Conservation (phyloP, 2,113 vertebrate genomes). For the Pomatostomus ruficeps region DNA sequence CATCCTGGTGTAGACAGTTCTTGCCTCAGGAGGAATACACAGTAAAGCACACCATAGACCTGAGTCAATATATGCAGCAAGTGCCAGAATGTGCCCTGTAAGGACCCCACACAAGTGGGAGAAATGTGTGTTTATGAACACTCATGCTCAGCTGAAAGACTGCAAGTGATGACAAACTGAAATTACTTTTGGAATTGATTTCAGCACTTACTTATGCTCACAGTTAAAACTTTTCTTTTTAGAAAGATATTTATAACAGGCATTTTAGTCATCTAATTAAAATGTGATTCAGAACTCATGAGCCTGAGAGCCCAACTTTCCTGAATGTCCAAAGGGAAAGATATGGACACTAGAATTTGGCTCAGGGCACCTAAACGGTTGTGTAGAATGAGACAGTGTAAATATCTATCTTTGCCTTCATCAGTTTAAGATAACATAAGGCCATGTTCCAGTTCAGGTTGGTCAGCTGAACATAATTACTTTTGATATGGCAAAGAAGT, state of each 20-base stretch:
- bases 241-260: neutral
- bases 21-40: neutral
- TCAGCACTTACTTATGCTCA: neutral
- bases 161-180: neutral
- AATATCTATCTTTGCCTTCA: neutral
- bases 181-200: neutral
- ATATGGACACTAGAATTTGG: neutral
- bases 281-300: neutral
- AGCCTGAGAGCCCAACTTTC: neutral
- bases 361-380: neutral
- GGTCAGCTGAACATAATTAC: neutral
- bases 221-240: neutral
- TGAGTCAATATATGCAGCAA: neutral
- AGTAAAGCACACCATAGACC: neutral
- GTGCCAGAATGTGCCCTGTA: neutral
- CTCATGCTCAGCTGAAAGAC: neutral
- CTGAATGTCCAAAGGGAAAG: neutral
- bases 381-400: neutral
- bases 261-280: slow-evolving; percentile 25
- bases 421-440: neutral
- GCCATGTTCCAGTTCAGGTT: neutral
- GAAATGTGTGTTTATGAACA: neutral
- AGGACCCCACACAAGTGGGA: neutral
- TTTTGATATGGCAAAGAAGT: neutral
- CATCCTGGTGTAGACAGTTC: neutral